Base-by-base conservation (phyloP, 2,113 vertebrate species). In the Hypanus sabinus region DNA sequence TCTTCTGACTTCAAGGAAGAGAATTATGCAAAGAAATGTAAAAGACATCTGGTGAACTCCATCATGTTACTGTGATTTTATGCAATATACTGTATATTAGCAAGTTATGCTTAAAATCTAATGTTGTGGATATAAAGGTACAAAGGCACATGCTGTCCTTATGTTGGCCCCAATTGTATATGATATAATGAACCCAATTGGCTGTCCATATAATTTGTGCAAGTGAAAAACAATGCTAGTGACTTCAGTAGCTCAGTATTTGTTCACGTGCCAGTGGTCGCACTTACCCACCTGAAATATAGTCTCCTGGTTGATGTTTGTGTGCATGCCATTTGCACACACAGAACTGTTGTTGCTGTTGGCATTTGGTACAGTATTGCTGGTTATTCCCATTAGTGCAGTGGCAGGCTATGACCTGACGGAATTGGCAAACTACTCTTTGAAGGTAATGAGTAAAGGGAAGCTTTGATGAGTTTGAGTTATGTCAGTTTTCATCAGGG, bases 1-100 rank as follows among this genome's bases (percentile, higher is more conserved):
- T 73, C 11, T 16, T 73, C 38, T 9, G 36, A 24, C 73, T 38
- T 24, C 5, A 24, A 73, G 70, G 60, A 33, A 90, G 85, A 71
- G 90, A 46, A 93, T 93, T 68, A 24, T 46, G 20, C 20, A 93
- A 93, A 93, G 87, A 70, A n/a, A 70, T 24, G n/a, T 70, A 71
- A 93, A 73, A 75, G 18, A 73, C 10, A 75, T 93, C 20, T 24
- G 73, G 91, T 73, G 36, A 93, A 73, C 36, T 75, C 18, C 70
- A 73, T 73, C 27, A 38, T 93, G 55, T 18, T 90, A 36, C 14
- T 93, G 22, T 93, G 91, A 73, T 93, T 93, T 93, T 24, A 73
- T 46, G 33, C n/a, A 12, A 24, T 93, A 73, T 70, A 55, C 46
- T 46, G 46, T 75, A 73, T 75, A 92, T 92, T 92, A 46, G 65